Evolutionary conservation across 2,113 vertebrate species (phyloP).

Genomic region (Atlantisia rogersi): DNA sequence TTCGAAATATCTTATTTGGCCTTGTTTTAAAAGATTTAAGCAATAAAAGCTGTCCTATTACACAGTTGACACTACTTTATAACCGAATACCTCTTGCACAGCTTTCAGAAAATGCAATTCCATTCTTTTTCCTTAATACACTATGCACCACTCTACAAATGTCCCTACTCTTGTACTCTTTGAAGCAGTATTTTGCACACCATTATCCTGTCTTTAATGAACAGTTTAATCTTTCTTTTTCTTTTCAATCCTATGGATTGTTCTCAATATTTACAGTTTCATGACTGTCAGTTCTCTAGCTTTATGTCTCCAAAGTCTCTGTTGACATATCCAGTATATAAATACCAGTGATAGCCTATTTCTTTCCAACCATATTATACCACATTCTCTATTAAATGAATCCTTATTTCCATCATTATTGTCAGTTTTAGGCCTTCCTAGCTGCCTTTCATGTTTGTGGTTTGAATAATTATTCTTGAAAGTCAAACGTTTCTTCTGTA

Average conservation of each 20-base stretch:
- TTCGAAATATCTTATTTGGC: not conserved
- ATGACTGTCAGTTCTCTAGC: not conserved
- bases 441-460: not conserved
- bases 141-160: not conserved
- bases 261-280: not conserved
- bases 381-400: not conserved
- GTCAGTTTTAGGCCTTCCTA: not conserved
- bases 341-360: not conserved
- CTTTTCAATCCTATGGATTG: not conserved
- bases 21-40: not conserved
- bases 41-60: not conserved
- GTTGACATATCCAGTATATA: not conserved
- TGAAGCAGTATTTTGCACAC: not conserved
- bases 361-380: not conserved
- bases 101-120: not conserved
- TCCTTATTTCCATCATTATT: not conserved
- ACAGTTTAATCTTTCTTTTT: not conserved
- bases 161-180: not conserved
- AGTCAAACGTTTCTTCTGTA: not conserved
- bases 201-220: not conserved
- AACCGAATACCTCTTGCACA: not conserved
- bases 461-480: not conserved
- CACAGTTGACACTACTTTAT: not conserved
- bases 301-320: not conserved
- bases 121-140: not conserved